Evolutionary conservation across 1,140 invertebrate species (phyloP).

Genomic region (Whitmania pigra): DNA sequence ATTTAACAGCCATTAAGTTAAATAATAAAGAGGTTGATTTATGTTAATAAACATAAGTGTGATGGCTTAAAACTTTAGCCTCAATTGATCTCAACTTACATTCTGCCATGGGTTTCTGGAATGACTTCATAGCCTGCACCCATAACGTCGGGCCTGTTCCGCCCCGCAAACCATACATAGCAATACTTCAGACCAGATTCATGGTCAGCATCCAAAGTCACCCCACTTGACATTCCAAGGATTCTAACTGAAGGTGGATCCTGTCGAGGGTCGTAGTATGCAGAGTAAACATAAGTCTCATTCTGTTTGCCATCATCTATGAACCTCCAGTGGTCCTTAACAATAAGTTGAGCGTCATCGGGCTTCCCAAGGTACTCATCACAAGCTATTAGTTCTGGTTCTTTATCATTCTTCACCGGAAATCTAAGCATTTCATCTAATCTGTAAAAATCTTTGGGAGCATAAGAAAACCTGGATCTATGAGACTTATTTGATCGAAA

Average conservation of each 20-base stretch:
- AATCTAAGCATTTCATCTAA: no score
- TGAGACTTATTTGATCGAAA: no score
- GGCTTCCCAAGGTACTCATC: conserved; percentile 7
- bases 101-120: conserved; percentile 17
- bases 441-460: no score
- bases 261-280: conserved; percentile 15
- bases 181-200: conserved; percentile 12
- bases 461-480: no score
- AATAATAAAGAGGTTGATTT: no score
- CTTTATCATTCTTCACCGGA: no score
- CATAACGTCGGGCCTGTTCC: background rate
- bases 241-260: background rate
- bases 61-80: background rate
- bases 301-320: background rate
- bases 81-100: conserved; percentile 3
- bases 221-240: conserved; percentile 3
- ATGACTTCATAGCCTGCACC: background rate
- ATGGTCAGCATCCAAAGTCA: background rate
- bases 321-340: background rate
- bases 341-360: background rate
- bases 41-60: no score
- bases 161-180: conserved; percentile 17
- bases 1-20: no score
- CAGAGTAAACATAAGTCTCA: conserved; percentile 16
- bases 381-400: background rate